Evolutionary conservation across 1,140 invertebrate species (phyloP), one percentile per base, ranked within the genome.

Genomic region (Drosophila tropicalis): DNA sequence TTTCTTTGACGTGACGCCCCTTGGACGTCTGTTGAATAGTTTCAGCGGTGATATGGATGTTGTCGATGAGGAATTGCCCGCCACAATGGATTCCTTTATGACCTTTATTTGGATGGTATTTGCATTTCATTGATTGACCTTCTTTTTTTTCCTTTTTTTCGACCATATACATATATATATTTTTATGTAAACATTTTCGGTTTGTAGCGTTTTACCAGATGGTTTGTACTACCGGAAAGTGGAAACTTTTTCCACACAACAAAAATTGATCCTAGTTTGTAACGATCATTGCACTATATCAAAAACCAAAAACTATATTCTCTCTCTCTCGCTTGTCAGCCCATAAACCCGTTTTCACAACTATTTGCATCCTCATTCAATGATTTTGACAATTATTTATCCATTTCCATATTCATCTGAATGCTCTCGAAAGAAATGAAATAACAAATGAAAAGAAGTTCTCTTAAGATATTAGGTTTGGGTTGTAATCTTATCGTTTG

Each of bases 1-100:
- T 75, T 97, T 98, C 93, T 98, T 97, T 94, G 97, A 98, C 92
- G 95, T 96, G 77, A 97, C 97, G 78, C 97, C 97, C 55, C 91
- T 96, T 68, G 97, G 97, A 84, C 94, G 97, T 87, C 94, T 97
- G 84, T 93, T 98, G 79, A 97, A 97, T 93, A 94, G 96, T 82
- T 97, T 98, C 93, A 94, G 95, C 92, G 97, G 96, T 93, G 97
- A 97, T 93, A 94, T 97, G 75, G 96, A 97, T 91, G 94, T 94
- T 76, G 93, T 96, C 89, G 96, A 97, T 93, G 95, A 95, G 89
- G 94, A 95, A 89, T 93, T 97, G 90, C 95, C 96, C 56, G 94
- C 94, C 93, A 95, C 94, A 73, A 91, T 96, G 81, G 93, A 95
- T 92, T 95, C 94, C 73, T 96, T 94, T 95, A 94, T 95, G 81